phyloP scores from a whole-genome alignment of 1,140 invertebrate genomes.

The Delia radicum region DNA sequence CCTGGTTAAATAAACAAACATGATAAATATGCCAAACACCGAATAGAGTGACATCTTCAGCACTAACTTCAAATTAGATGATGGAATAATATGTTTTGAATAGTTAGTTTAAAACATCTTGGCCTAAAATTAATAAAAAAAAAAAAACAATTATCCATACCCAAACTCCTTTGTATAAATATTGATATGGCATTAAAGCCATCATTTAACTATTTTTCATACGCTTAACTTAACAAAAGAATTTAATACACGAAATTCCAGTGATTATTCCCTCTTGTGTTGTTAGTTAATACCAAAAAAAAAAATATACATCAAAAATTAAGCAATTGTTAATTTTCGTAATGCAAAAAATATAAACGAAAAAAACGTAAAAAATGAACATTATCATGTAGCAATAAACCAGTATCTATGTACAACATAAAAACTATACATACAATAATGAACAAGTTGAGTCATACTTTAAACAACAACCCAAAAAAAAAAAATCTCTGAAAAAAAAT shows the following conservation, averaged over 20 bases:
- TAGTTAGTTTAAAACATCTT: no score
- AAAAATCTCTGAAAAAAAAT: neutral
- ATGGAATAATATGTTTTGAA: no score
- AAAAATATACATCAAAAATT: neutral
- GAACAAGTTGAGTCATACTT: neutral
- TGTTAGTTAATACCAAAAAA: neutral
- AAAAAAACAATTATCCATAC: no score
- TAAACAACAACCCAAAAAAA: neutral
- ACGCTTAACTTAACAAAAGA: neutral
- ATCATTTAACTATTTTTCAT: neutral
- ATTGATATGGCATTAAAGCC: no score
- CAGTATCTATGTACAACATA: neutral
- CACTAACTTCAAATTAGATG: no score
- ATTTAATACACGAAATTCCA: neutral
- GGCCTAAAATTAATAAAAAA: no score
- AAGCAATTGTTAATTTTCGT: slow-evolving; percentile 22
- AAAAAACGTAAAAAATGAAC: neutral
- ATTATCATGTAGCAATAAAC: slow-evolving; percentile 16
- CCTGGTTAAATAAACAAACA: no score
- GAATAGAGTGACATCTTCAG: no score
- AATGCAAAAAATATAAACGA: slow-evolving; percentile 8
- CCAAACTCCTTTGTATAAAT: no score
- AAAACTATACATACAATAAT: neutral
- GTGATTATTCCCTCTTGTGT: neutral
- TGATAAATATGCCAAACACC: no score